Evolutionary conservation across 92 coral and sea anemone genomes (phyloP).

Genomic region (Palythoa grandis): DNA sequence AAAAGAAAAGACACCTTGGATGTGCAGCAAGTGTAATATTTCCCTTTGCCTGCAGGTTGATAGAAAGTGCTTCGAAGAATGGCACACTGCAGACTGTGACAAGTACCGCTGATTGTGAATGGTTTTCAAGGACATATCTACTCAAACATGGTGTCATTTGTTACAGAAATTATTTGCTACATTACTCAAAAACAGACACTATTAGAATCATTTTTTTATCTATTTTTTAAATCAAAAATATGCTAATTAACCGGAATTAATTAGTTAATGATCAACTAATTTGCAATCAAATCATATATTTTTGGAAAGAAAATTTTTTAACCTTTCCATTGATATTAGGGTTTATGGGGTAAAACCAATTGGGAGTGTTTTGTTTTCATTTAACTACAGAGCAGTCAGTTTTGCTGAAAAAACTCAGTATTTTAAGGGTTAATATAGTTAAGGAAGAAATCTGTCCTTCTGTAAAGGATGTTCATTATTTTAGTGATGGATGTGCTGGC

Average conservation of each 20-base stretch:
- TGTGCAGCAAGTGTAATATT: conserved; percentile 23
- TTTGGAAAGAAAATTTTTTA: neutral
- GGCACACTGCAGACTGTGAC: conserved; percentile 24
- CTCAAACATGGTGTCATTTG: neutral
- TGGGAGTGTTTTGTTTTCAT: conserved; percentile 25
- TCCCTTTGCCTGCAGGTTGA: conserved; percentile 13
- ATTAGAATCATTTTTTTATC: neutral
- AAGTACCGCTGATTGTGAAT: conserved; percentile 3
- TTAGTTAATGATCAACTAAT: conserved; percentile 18
- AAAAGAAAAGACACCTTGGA: conserved; percentile 26
- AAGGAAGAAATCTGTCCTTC: too few relatives aligned
- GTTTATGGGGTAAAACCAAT: conserved; percentile 21
- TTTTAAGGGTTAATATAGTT: conserved; percentile 20
- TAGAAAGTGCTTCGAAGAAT: conserved; percentile 30
- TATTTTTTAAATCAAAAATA: neutral
- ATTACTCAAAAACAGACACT: conserved; percentile 15
- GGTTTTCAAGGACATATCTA: conserved; percentile 3
- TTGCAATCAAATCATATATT: conserved; percentile 5
- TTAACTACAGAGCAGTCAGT: conserved; percentile 21
- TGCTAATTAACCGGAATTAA: conserved; percentile 16
- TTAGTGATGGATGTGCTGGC: too few relatives aligned
- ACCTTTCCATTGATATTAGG: conserved; percentile 6
- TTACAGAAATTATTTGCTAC: conserved; percentile 5
- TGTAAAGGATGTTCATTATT: too few relatives aligned
- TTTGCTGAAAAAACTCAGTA: conserved; percentile 12